Evolutionary conservation across 2,113 vertebrate genomes (phyloP), one percentile per base, ranked within the genome.

Genomic region (Silurus meridionalis): DNA sequence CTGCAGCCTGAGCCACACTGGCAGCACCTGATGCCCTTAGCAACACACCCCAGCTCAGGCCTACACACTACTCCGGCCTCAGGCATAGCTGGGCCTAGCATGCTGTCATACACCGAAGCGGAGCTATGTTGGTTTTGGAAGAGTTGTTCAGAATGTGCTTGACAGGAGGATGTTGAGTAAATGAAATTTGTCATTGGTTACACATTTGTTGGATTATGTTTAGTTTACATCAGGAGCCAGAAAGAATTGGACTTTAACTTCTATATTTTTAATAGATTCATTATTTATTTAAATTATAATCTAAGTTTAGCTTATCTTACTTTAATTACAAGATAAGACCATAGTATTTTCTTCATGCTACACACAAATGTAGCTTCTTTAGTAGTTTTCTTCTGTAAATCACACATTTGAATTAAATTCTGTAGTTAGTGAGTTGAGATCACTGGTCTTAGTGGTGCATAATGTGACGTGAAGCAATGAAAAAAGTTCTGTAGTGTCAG

Each of bases 41-140:
- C 87, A 86, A 83, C 91, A 93, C 93, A 95, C 94, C 94, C 94
- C 92, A 93, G 91, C 92, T 93, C 90, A 93, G 92, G 92, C 90
- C 88, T 84, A 87, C 91, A 90, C 90, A 90, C 84, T 66, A 91
- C 91, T 91, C 81, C 85, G 67, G 91, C 94, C 92, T 90, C 86
- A 37, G 90, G 94, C 93, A 53, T 55, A 71, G 85, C 80, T 72
- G 4, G 90, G 90, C 90, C 89, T 90, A 63, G 13, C 77, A 86
- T 86, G 25, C 83, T 82, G 82, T 82, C 85, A 87, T 48, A 80
- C 87, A 86, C 81, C 85, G 74, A 53, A 86, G 63, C 74, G 78
- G 67, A 82, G 86, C 23, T 86, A 57, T 88, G 90, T 88, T 92
- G 89, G 92, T 90, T 78, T 86, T 80, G 89, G 79, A 79, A 77